Evolutionary conservation across 2,888 invertebrate genomes (phyloP), one percentile per base, ranked within the genome.

Genomic region (Heterodera filipjevi): DNA sequence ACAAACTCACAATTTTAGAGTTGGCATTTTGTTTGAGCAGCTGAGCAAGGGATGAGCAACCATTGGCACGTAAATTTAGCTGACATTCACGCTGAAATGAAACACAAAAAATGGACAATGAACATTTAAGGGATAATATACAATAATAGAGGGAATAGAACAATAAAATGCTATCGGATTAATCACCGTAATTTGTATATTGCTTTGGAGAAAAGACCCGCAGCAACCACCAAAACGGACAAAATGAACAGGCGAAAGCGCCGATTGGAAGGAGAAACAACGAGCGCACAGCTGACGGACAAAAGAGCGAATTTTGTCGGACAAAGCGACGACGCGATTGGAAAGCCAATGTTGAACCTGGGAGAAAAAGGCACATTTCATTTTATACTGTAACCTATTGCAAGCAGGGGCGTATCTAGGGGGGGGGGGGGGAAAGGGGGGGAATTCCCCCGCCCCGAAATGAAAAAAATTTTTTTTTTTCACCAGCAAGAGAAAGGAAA

Each of bases 341-440:
- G 32, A 19, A 32, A 75, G 32, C 75, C 75, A 75, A 64, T 53
- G n/a, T 22, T 75, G 30, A 44, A 75, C 75, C 75, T 75, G n/a
- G n/a, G n/a, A n/a, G n/a, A n/a, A n/a, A n/a, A n/a, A n/a, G n/a
- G n/a, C n/a, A n/a, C n/a, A n/a, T n/a, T n/a, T n/a, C n/a, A n/a
- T n/a, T n/a, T n/a, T n/a, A n/a, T n/a, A n/a, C n/a, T n/a, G n/a
- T n/a, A n/a, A n/a, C n/a, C n/a, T n/a, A n/a, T n/a, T n/a, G n/a
- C n/a, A n/a, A n/a, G n/a, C n/a, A n/a, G n/a, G n/a, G n/a, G n/a
- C n/a, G n/a, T n/a, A n/a, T n/a, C n/a, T n/a, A n/a, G n/a, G n/a
- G n/a, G n/a, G n/a, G n/a, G n/a, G n/a, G n/a, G n/a, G n/a, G n/a
- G n/a, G n/a, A n/a, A n/a, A n/a, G n/a, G n/a, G n/a, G n/a, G n/a